A percentile compares a stretch with the other conserved stretches of the same genome.
phyloP scores from a whole-genome alignment of 2,113 vertebrate genomes.

The Phodopus roborovskii region DNA sequence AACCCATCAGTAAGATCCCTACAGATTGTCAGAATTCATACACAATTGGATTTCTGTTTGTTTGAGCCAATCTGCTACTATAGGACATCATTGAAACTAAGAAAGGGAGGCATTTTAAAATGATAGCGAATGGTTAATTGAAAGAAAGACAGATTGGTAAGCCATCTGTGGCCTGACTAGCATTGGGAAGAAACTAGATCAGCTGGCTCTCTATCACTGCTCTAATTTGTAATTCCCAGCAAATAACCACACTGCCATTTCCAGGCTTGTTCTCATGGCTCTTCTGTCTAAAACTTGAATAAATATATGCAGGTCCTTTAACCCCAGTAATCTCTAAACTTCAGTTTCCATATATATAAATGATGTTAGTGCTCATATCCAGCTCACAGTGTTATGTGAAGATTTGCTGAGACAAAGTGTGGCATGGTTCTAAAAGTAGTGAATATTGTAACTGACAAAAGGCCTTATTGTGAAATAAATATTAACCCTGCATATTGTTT shows the following conservation, averaged over 20 bases:
- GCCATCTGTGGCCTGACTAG: constrained; percentile 57
- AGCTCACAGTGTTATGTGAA: neutral
- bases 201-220: constrained; percentile 46
- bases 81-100: neutral
- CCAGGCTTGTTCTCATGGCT: neutral
- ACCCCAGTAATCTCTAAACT: neutral
- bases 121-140: constrained; percentile 54
- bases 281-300: neutral
- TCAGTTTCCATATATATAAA: constrained; percentile 24
- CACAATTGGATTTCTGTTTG: neutral
- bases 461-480: neutral
- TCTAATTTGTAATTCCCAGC: constrained; percentile 67
- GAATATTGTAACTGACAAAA: constrained; percentile 19
- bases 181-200: constrained; percentile 54
- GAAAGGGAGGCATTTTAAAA: neutral
- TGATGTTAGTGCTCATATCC: neutral
- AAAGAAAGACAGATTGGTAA: constrained; percentile 72
- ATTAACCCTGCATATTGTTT: neutral
- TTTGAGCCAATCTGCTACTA: constrained; percentile 31
- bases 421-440: constrained; percentile 1
- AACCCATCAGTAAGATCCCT: neutral
- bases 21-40: constrained; percentile 58
- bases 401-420: constrained; percentile 31
- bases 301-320: constrained; percentile 1
- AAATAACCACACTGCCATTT: constrained; percentile 66